A percentile compares a stretch with the other conserved stretches of the same genome.
These are phyloP conservation scores for Dysidea cf. avara DNA, from an alignment of 37 sponge, comb jelly and placozoan species.

Conservation along the genomic window DNA sequence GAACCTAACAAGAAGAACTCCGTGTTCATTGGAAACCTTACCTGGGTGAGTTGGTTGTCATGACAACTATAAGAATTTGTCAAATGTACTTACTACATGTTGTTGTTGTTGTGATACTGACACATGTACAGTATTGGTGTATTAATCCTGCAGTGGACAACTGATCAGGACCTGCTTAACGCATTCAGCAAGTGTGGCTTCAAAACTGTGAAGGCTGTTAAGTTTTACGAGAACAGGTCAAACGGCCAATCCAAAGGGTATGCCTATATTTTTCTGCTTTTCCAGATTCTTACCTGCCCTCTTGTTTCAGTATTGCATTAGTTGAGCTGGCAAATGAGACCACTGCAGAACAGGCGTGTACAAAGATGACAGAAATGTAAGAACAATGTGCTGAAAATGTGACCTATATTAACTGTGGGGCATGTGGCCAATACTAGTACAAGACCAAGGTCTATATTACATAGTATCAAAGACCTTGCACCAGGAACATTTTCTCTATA, in stretches of 20 bases:
- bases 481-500: too few species aligned
- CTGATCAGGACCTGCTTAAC: slow-evolving; percentile 77
- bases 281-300: slow-evolving; percentile 1
- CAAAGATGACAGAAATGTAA: slow-evolving; percentile 69
- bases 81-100: not conserved
- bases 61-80: not conserved
- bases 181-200: slow-evolving; percentile 60
- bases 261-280: not conserved
- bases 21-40: slow-evolving; percentile 89
- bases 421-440: too few species aligned
- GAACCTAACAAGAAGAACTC: slow-evolving; percentile 89
- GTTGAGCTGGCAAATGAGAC: slow-evolving; percentile 68
- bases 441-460: too few species aligned
- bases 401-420: too few species aligned
- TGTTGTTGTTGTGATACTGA: not conserved
- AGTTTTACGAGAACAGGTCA: slow-evolving; percentile 92
- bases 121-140: slow-evolving; percentile 6
- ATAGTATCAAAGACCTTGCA: too few species aligned
- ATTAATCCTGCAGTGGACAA: slow-evolving; percentile 77
- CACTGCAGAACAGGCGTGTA: slow-evolving; percentile 42
- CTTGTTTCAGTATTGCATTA: slow-evolving; percentile 54
- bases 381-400: slow-evolving; percentile 7
- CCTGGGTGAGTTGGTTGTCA: slow-evolving; percentile 77
- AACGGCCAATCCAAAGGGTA: slow-evolving; percentile 98
- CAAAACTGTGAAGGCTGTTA: slow-evolving; percentile 61